phyloP scores from a whole-genome alignment of 2,888 invertebrate species.

The Thecocarcelia acutangulata region DNA sequence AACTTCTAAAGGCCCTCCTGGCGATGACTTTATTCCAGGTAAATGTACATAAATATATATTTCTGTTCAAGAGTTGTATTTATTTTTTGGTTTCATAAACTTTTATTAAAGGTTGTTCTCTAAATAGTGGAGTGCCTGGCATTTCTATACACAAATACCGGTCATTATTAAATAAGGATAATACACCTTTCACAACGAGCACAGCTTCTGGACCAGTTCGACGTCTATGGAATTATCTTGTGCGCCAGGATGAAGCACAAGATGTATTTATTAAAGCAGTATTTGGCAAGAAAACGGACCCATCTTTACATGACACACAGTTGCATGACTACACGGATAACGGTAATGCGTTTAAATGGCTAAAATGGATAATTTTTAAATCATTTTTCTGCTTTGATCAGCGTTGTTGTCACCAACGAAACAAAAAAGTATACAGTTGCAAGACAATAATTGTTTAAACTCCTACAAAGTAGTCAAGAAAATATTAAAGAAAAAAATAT shows the following conservation, averaged over 20 bases:
- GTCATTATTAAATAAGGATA: slow-evolving; percentile 93
- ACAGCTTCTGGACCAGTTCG: slow-evolving; percentile 88
- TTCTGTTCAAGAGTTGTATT: not conserved
- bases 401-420: too few relatives aligned
- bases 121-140: slow-evolving; percentile 88
- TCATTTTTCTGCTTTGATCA: too few relatives aligned
- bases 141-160: slow-evolving; percentile 96
- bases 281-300: slow-evolving; percentile 85
- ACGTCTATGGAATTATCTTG: slow-evolving; percentile 95
- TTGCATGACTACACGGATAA: slow-evolving; percentile 52
- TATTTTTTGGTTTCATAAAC: too few relatives aligned
- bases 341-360: slow-evolving; percentile 42
- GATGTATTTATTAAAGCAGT: slow-evolving; percentile 97
- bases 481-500: too few relatives aligned
- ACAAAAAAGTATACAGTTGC: too few relatives aligned
- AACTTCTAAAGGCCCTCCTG: slow-evolving; percentile 86
- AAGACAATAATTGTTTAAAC: too few relatives aligned
- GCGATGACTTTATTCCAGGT: slow-evolving; percentile 91
- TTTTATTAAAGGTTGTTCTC: slow-evolving; percentile 87
- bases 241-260: slow-evolving; percentile 95
- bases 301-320: slow-evolving; percentile 28
- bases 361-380: not conserved
- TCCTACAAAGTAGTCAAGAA: too few relatives aligned
- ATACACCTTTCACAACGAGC: slow-evolving; percentile 94
- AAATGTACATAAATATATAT: slow-evolving; percentile 13